These are phyloP conservation scores for Drosophila prostipennis DNA, from an alignment of 2,888 invertebrate species.

Conservation along the genomic window DNA sequence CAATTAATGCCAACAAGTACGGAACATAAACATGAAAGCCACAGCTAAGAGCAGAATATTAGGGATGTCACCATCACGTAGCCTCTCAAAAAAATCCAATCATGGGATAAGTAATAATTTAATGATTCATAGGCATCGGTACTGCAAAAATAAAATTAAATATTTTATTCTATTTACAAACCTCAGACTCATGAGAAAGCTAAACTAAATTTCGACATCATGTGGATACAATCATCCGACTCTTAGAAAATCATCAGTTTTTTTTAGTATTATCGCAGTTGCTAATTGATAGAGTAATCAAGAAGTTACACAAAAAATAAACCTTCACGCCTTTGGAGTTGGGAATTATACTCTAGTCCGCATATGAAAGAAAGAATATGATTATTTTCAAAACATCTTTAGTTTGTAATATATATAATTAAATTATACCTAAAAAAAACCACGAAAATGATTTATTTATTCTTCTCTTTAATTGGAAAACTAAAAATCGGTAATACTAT, in stretches of 20 bases:
- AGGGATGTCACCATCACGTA: neutral
- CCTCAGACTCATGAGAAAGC: neutral
- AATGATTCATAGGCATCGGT: neutral
- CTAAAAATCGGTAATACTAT: no score
- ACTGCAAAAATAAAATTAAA: no score
- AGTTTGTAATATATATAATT: no score
- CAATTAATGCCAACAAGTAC: constrained; percentile 38
- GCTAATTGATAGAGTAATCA: neutral
- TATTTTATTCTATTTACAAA: no score
- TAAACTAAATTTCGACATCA: neutral
- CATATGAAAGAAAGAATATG: no score
- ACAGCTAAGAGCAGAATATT: constrained; percentile 6
- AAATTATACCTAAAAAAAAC: no score
- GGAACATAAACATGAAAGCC: constrained; percentile 48
- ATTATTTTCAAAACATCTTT: no score
- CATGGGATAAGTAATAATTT: neutral
- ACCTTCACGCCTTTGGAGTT: neutral
- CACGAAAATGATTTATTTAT: no score
- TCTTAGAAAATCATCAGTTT: neutral
- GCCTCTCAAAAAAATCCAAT: neutral
- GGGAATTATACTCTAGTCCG: no score
- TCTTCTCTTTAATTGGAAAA: no score
- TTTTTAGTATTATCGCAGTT: neutral
- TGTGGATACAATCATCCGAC: neutral
- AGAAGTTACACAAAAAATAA: neutral